phyloP scores from a whole-genome alignment of 2,888 invertebrate genomes.

The Eupithecia subumbrata region DNA sequence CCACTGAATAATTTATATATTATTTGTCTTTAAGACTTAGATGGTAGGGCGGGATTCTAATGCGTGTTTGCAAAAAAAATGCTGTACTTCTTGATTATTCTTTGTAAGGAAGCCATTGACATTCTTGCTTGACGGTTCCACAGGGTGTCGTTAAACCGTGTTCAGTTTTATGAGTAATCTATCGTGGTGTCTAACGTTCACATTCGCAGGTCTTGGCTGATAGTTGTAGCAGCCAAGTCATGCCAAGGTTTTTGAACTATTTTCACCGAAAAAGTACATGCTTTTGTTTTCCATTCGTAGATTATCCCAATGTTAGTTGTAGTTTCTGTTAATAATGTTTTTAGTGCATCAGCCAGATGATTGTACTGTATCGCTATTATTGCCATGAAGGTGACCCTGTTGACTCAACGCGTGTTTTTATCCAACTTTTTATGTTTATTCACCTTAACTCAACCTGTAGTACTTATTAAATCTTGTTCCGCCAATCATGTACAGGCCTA shows the following conservation, averaged over 20 bases:
- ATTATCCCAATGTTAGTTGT: not conserved
- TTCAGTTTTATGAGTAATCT: conserved; percentile 25
- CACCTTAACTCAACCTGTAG: conserved; percentile 35
- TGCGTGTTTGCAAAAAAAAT: conserved; percentile 26
- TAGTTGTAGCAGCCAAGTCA: not conserved
- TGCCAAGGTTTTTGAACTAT: not conserved
- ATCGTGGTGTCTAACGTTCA: not conserved
- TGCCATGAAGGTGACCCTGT: conserved; percentile 54
- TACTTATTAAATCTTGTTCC: conserved; percentile 44
- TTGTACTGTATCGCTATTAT: conserved; percentile 36
- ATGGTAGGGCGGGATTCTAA: conserved; percentile 37
- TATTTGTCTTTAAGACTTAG: conserved; percentile 57
- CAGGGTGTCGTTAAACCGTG: conserved; percentile 20
- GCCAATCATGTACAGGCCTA: conserved; percentile 35
- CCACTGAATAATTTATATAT: conserved; percentile 68
- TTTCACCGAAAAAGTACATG: not conserved
- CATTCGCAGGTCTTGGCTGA: no score
- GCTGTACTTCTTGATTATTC: conserved; percentile 34
- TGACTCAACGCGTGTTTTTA: conserved; percentile 48
- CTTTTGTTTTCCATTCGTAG: not conserved
- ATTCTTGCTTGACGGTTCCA: conserved; percentile 52
- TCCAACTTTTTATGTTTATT: conserved; percentile 21
- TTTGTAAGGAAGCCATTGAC: conserved; percentile 63
- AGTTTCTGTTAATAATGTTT: not conserved
- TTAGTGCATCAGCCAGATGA: conserved; percentile 52